These are phyloP conservation scores for Chelonus insularis DNA, from an alignment of 1,140 invertebrate genomes.

Conservation along the genomic window DNA sequence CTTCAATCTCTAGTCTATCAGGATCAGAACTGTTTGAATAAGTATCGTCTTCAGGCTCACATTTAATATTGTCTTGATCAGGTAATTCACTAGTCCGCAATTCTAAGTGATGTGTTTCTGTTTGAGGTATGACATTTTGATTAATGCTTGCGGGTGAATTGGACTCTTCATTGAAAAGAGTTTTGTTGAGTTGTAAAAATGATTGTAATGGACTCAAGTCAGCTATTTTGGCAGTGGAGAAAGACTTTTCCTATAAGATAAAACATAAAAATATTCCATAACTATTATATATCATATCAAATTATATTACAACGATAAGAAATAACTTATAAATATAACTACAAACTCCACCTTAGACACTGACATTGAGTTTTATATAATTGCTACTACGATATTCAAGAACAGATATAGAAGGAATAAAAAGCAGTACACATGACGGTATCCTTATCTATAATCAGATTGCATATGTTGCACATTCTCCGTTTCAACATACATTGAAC, in stretches of 20 bases:
- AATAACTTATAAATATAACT: neutral
- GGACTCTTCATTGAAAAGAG: conserved; percentile 53
- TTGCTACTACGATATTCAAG: conserved; percentile 16
- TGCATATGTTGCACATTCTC: conserved; percentile 48
- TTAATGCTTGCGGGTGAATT: conserved; percentile 57
- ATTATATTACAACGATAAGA: neutral
- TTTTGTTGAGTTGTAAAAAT: conserved; percentile 54
- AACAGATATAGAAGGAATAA: conserved; percentile 24
- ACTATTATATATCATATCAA: no score
- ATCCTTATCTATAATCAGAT: conserved; percentile 52
- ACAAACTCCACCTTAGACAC: conserved; percentile 1
- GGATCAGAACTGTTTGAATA: conserved; percentile 64
- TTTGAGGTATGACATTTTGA: conserved; percentile 56
- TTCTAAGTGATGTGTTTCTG: conserved; percentile 52
- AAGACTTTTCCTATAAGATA: conserved; percentile 51
- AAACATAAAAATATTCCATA: no score
- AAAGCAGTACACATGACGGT: conserved; percentile 30
- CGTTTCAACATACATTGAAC: conserved; percentile 50
- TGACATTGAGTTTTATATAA: conserved; percentile 25
- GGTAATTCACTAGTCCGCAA: conserved; percentile 38
- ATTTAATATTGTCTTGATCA: conserved; percentile 47
- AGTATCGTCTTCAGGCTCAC: conserved; percentile 53
- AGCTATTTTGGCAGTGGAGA: conserved; percentile 56
- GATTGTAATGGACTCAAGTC: conserved; percentile 51
- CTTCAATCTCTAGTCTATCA: conserved; percentile 62